A percentile compares a stretch with the other conserved stretches of the same genome.
These are phyloP conservation scores for Chironomus tepperi DNA, from an alignment of 1,140 invertebrate species.

Conservation along the genomic window DNA sequence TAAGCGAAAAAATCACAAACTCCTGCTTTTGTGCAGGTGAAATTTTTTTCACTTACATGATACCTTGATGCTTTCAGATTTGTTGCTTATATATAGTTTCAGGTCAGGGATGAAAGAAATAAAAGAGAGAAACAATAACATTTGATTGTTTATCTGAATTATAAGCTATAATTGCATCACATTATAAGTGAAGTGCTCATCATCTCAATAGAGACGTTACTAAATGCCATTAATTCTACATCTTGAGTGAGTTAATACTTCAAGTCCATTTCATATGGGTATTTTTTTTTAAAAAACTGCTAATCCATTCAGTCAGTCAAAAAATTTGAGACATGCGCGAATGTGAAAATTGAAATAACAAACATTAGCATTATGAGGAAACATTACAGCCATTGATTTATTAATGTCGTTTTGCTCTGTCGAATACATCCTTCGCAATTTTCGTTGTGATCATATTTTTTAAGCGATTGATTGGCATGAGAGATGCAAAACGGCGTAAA, in stretches of 20 bases:
- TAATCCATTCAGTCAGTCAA: background rate
- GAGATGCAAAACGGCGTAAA: background rate
- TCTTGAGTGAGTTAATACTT: background rate
- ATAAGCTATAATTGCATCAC: background rate
- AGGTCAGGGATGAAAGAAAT: background rate
- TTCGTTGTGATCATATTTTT: background rate
- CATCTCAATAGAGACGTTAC: background rate
- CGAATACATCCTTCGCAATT: constrained; percentile 5
- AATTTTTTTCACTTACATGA: background rate
- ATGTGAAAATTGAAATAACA: constrained; percentile 1
- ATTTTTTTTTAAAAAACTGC: no score
- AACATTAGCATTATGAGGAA: background rate
- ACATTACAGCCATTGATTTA: background rate
- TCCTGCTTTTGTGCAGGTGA: background rate
- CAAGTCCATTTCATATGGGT: background rate
- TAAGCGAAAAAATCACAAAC: background rate
- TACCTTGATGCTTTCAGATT: no score
- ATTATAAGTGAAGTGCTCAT: background rate
- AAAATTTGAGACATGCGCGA: background rate
- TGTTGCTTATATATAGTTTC: background rate
- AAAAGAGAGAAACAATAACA: no score
- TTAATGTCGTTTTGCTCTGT: constrained; percentile 13
- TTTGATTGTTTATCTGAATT: background rate
- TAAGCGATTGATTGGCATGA: background rate
- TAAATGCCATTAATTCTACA: constrained; percentile 8